Conservation (phyloP, 2,113 vertebrate genomes). For the Phylloscopus trochilus region DNA sequence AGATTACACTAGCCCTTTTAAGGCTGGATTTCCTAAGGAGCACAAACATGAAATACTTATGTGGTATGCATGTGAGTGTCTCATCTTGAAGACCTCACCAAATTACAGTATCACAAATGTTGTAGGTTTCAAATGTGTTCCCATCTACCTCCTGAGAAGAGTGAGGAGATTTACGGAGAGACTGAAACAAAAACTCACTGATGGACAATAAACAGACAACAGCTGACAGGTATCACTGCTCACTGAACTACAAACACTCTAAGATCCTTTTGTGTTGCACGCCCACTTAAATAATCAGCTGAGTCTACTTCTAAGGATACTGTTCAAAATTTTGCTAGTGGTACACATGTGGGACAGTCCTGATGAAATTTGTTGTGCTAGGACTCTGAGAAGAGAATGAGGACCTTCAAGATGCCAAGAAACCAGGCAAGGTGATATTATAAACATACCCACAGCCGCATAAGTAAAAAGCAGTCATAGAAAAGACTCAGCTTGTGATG, state of each 20-base stretch:
- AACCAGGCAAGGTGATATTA: not conserved
- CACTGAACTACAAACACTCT: not conserved
- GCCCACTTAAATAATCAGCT: not conserved
- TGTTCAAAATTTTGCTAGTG: not conserved
- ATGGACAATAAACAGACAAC: not conserved
- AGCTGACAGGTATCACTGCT: not conserved
- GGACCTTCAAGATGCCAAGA: not conserved
- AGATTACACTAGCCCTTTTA: not conserved
- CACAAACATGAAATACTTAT: not conserved
- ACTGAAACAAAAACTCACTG: not conserved
- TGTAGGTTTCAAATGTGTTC: not conserved
- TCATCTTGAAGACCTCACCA: not conserved
- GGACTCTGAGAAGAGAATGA: not conserved
- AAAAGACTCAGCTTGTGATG: not conserved
- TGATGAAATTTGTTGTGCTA: not conserved
- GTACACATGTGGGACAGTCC: not conserved
- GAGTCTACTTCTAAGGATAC: not conserved
- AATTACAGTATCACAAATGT: not conserved
- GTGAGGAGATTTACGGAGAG: not conserved
- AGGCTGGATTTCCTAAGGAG: not conserved
- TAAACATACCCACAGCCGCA: not conserved
- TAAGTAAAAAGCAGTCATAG: not conserved
- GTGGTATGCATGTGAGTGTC: not conserved
- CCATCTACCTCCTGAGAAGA: not conserved
- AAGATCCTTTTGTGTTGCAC: not conserved